Conservation (phyloP, 2,888 invertebrate genomes). For the Pristionchus mayeri region DNA sequence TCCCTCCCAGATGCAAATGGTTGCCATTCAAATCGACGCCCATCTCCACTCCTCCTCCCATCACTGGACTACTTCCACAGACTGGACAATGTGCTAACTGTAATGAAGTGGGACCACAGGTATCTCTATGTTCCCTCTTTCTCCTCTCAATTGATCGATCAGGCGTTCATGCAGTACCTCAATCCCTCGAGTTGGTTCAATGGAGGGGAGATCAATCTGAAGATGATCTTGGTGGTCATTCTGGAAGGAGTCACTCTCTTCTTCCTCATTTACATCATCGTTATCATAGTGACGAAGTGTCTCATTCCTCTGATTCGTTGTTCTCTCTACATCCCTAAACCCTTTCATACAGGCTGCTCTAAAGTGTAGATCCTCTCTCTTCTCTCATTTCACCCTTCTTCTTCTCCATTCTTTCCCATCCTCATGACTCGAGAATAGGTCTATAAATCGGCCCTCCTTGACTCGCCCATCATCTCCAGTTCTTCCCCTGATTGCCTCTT, state of each 20-base stretch:
- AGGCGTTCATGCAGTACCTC: slow-evolving; percentile 40
- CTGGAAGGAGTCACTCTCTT: background rate
- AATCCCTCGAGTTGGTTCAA: slow-evolving; percentile 46
- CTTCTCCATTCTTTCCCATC: slow-evolving; percentile 38
- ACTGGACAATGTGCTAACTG: slow-evolving; percentile 30
- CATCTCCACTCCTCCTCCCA: slow-evolving; percentile 10
- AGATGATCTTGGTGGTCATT: background rate
- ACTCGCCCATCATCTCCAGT: background rate
- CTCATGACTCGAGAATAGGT: slow-evolving; percentile 26
- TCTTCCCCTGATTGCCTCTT: slow-evolving; percentile 4
- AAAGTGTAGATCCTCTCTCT: slow-evolving; percentile 5
- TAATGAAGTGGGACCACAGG: slow-evolving; percentile 14
- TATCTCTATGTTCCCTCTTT: background rate
- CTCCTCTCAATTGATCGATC: slow-evolving; percentile 10
- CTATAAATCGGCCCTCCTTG: background rate
- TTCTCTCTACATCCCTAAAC: slow-evolving; percentile 58
- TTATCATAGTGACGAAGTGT: slow-evolving; percentile 66
- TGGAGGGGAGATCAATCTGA: slow-evolving; percentile 27
- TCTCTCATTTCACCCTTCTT: background rate
- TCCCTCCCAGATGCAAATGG: slow-evolving; percentile 38
- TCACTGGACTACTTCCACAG: background rate
- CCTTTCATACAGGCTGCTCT: background rate
- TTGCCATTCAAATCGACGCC: slow-evolving; percentile 39
- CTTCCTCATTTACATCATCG: slow-evolving; percentile 15
- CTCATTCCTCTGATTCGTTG: slow-evolving; percentile 66